Evolutionary conservation across 2,797 vertebrate genomes (phyloP).

Genomic region (Sibirionetta formosa): DNA sequence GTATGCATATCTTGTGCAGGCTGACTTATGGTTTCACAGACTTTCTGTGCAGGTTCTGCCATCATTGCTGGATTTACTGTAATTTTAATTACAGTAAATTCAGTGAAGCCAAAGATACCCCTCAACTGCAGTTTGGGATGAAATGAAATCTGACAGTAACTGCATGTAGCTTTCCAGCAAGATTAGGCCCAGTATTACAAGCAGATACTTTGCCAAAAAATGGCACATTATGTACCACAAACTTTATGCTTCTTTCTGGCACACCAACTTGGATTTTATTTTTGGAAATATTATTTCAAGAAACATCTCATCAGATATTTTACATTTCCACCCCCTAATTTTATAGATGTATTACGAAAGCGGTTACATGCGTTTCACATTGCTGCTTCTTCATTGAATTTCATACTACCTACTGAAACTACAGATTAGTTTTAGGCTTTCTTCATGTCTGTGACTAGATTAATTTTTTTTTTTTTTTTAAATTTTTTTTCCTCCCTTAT

Average conservation of each 20-base stretch:
- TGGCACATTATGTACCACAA: not conserved
- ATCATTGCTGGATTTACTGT: not conserved
- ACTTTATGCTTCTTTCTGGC: not conserved
- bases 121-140: not conserved
- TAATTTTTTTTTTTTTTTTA: not conserved
- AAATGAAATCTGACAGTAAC: conserved; percentile 5
- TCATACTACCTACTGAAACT: not conserved
- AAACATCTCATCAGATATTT: not conserved
- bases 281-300: conserved; percentile 9
- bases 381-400: not conserved
- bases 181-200: conserved; percentile 26
- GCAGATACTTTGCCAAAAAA: not conserved
- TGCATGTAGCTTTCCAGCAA: not conserved
- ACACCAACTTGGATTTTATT: not conserved
- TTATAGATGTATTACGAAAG: not conserved
- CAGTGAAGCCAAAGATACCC: not conserved
- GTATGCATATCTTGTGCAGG: rapidly evolving
- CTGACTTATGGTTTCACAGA: not conserved
- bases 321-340: not conserved
- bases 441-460: not conserved
- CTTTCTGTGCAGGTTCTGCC: not conserved
- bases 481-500: not conserved
- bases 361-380: not conserved
- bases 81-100: not conserved
- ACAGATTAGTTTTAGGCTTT: not conserved